Conservation (phyloP, 1,140 invertebrate genomes). For the Micrasema longulum region DNA sequence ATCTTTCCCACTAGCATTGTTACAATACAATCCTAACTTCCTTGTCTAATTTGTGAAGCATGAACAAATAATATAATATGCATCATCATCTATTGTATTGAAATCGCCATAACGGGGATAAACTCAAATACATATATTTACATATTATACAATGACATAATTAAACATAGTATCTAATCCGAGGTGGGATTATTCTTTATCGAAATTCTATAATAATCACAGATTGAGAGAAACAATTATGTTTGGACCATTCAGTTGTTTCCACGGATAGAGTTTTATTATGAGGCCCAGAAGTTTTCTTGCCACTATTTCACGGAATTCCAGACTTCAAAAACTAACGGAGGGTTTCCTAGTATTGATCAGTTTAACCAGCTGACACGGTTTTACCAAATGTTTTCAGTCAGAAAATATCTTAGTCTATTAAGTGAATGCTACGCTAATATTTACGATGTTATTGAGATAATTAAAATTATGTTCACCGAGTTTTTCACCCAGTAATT, state of each 20-base stretch:
- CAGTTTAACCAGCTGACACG: conserved; percentile 2
- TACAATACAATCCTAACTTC: not conserved
- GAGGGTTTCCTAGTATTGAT: conserved; percentile 1
- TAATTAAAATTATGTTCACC: no score
- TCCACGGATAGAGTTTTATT: conserved; percentile 7
- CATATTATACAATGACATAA: conserved; percentile 1
- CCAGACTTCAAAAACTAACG: conserved; percentile 10
- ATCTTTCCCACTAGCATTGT: conserved; percentile 12
- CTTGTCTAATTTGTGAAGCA: conserved; percentile 24
- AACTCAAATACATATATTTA: not conserved
- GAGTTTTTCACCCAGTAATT: no score
- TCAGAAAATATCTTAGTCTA: no score
- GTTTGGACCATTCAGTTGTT: conserved; percentile 6
- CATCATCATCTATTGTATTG: conserved; percentile 16
- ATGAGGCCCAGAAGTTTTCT: not conserved
- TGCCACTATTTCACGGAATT: conserved; percentile 6
- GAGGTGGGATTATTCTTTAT: not conserved
- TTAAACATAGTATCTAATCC: not conserved
- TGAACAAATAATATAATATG: conserved; percentile 25
- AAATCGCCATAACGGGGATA: conserved; percentile 9
- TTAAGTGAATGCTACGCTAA: no score
- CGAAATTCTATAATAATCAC: not conserved
- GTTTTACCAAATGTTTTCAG: not conserved
- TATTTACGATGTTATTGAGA: no score
- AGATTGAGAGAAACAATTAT: conserved; percentile 1